Percentiles rank a stretch among this genome's conserved stretches.
Conservation (phyloP, 2,113 vertebrate genomes). For the Aptenodytes forsteri region DNA sequence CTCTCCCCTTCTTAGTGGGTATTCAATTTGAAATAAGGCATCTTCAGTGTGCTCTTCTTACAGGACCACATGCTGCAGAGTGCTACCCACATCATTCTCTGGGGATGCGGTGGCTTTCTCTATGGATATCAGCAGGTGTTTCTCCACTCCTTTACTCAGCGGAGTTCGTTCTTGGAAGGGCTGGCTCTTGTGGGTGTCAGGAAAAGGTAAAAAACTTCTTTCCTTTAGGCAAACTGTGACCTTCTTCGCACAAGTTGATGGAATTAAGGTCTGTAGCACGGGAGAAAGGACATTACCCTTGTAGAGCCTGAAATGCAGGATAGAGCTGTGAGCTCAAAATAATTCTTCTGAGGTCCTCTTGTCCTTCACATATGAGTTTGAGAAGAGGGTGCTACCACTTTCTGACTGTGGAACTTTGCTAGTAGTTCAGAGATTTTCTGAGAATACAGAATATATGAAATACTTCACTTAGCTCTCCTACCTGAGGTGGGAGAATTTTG, state of each 20-base stretch:
- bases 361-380: background rate
- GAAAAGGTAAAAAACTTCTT: background rate
- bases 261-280: background rate
- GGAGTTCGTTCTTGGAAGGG: background rate
- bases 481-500: background rate
- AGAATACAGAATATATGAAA: background rate
- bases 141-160: background rate
- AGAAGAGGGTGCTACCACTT: background rate
- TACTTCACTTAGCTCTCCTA: background rate
- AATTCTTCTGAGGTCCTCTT: background rate
- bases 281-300: background rate
- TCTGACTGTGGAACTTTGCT: background rate
- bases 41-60: background rate
- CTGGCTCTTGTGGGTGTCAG: background rate
- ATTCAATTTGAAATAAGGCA: background rate
- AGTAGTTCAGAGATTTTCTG: background rate
- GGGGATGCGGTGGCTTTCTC: fast-evolving
- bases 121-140: background rate
- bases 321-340: background rate
- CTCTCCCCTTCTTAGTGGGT: background rate
- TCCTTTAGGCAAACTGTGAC: background rate
- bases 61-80: background rate
- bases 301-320: background rate
- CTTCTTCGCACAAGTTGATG: background rate
- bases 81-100: background rate